Percentiles rank a stretch among this genome's conserved stretches.
Conservation (phyloP, 2,797 vertebrate genomes). For the Pagetopsis macropterus region DNA sequence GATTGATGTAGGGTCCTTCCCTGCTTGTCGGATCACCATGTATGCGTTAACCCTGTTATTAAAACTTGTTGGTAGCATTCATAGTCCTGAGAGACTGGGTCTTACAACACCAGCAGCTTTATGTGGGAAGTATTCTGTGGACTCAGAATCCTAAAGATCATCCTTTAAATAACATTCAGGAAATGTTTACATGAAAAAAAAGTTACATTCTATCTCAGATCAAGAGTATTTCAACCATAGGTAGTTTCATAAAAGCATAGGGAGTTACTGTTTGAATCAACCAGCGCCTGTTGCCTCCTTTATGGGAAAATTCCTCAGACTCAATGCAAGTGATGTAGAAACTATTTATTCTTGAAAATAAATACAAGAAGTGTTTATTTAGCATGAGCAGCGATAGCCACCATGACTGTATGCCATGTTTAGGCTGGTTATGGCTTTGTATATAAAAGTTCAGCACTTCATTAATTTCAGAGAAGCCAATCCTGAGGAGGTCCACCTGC, state of each 20-base stretch:
- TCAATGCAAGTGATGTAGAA: conserved; percentile 5
- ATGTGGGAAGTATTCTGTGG: conserved; percentile 14
- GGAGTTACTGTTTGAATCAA: background rate
- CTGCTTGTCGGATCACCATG: conserved; percentile 23
- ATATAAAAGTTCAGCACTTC: background rate
- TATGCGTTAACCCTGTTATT: conserved; percentile 52
- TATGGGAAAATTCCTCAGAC: conserved; percentile 15
- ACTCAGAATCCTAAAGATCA: background rate
- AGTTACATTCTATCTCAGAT: conserved; percentile 23
- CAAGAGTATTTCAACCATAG: conserved; percentile 10
- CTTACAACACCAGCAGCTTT: conserved; percentile 3
- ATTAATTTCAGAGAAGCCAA: background rate
- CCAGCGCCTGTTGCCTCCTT: background rate
- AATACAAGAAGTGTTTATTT: conserved; percentile 11
- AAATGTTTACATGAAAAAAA: conserved; percentile 30
- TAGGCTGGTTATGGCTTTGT: background rate
- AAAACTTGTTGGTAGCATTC: conserved; percentile 37
- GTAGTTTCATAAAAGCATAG: conserved; percentile 11
- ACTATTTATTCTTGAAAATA: conserved; percentile 25
- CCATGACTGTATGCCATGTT: background rate
- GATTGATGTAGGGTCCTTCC: conserved; percentile 49
- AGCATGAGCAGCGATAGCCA: conserved; percentile 12
- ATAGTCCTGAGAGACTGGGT: conserved; percentile 11
- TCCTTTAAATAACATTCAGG: conserved; percentile 5
- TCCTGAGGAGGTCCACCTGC: too few species aligned